Base-by-base conservation (phyloP, 2,797 vertebrate species). In the Centropyge bicolor region DNA sequence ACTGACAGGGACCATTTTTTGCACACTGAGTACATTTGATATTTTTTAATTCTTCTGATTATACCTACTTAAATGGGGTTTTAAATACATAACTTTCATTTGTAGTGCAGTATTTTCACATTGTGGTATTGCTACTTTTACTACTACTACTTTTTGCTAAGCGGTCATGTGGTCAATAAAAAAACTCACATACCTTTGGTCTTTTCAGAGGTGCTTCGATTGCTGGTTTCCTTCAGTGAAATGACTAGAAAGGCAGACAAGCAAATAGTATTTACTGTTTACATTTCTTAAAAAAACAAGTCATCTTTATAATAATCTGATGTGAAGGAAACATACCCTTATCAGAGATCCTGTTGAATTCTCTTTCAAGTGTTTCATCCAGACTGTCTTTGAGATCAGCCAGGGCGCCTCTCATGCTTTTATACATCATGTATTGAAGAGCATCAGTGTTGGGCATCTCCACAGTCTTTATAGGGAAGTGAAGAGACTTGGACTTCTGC, bases 361-460 rank as follows among this genome's bases (percentile, higher is more conserved):
- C 95, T 76, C 68, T 88, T 20, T 94, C 83, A 1, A 94, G 88
- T 0, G 85, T 74, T 17, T 94, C 90, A 0, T 89, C 86, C 74
- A 95, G 76, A 31, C 72, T 74, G 59, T 83, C 84, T 62, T 79
- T 92, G 72, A 96, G 83, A 35, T 94, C 89, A n/a, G 78, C 82
- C 52, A 96, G 76, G 3, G 83, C 81, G 11, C 75, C 89, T 66
- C 81, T 93, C 27, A 92, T 87, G 54, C 82, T 89, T 89, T 92
- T 91, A 74, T 95, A 91, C 83, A 95, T 94, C 52, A 89, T 13
- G n/a, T 95, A 95, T 0, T 87, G 92, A n/a, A 94, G 91, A 0
- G 83, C 61, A 0, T 95, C 94, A 0, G 94, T 82, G 77, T 74
- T 84, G 12, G 94, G 94, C 52, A 91, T 81, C 74, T 92, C 91